A percentile compares a stretch with the other conserved stretches of the same genome.
phyloP scores from a whole-genome alignment of 2,888 invertebrate genomes.

The Furcula furcula region DNA sequence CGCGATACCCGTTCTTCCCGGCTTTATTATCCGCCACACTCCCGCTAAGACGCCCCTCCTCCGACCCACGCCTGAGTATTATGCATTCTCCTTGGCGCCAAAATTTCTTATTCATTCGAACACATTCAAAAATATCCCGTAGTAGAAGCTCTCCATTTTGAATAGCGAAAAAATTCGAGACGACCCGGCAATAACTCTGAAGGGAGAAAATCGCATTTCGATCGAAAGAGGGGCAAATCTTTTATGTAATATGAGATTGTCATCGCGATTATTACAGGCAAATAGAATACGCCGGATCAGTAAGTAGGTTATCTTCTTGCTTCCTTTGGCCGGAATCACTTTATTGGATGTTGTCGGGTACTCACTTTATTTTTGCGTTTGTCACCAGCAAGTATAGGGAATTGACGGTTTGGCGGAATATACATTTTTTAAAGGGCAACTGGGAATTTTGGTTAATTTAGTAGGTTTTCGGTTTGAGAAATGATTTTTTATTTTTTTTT shows the following conservation, averaged over 20 bases:
- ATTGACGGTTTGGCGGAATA: no score
- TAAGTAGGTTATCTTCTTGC: slow-evolving; percentile 80
- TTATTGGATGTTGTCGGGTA: slow-evolving; percentile 70
- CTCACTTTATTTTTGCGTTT: slow-evolving; percentile 45
- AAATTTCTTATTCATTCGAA: slow-evolving; percentile 75
- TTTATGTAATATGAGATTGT: slow-evolving; percentile 82
- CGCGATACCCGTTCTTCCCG: slow-evolving; percentile 8
- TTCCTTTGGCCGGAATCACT: slow-evolving; percentile 74
- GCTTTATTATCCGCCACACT: slow-evolving; percentile 33
- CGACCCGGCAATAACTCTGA: slow-evolving; percentile 74
- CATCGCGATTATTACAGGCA: slow-evolving; percentile 82
- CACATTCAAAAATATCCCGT: slow-evolving; percentile 72
- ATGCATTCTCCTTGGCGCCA: slow-evolving; percentile 61
- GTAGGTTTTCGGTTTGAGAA: no score
- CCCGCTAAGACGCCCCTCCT: slow-evolving; percentile 29
- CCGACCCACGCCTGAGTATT: slow-evolving; percentile 40
- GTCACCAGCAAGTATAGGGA: slow-evolving; percentile 33
- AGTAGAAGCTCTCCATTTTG: slow-evolving; percentile 66
- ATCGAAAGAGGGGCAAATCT: slow-evolving; percentile 80
- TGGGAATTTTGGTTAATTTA: no score
- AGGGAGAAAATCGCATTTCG: slow-evolving; percentile 80
- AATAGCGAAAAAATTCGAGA: slow-evolving; percentile 74
- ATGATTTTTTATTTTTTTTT: no score
- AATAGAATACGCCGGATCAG: slow-evolving; percentile 80
- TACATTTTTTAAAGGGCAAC: no score